Evolutionary conservation across 2,888 invertebrate genomes (phyloP).

Genomic region (Pollenia angustigena): DNA sequence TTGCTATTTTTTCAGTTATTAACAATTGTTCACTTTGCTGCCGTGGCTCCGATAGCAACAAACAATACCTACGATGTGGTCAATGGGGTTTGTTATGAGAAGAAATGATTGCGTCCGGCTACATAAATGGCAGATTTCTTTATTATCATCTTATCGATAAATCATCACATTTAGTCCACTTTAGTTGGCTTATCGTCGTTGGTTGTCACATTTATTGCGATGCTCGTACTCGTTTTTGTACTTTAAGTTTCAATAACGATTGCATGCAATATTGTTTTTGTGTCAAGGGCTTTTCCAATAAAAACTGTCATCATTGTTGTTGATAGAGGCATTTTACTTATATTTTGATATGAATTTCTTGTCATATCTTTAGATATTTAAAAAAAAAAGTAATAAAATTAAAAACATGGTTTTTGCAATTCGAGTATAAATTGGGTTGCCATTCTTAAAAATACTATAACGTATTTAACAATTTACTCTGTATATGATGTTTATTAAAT

Average conservation of each 20-base stretch:
- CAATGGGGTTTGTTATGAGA: conserved; percentile 12
- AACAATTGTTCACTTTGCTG: conserved; percentile 54
- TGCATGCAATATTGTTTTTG: conserved; percentile 60
- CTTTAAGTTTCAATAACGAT: conserved; percentile 62
- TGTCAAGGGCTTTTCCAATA: conserved; percentile 63
- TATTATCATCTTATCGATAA: conserved; percentile 64
- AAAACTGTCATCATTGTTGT: conserved; percentile 40
- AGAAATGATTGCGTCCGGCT: conserved; percentile 25
- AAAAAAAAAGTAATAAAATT: no score
- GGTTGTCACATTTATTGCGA: conserved; percentile 39
- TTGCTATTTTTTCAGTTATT: conserved; percentile 56
- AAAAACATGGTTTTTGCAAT: no score
- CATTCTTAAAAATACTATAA: no score
- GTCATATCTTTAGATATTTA: not conserved
- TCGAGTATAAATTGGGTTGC: no score
- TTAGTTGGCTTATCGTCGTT: conserved; percentile 44
- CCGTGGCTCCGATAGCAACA: not conserved
- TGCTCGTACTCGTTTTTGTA: conserved; percentile 14
- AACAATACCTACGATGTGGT: conserved; percentile 23
- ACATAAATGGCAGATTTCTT: conserved; percentile 42
- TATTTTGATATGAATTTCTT: not conserved
- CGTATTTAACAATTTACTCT: no score
- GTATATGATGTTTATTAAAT: no score
- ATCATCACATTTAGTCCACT: conserved; percentile 64
- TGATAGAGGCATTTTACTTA: conserved; percentile 32